Evolutionary conservation across 2,113 vertebrate genomes (phyloP), one percentile per base, ranked within the genome.

Genomic region (Emydura subglobosa): DNA sequence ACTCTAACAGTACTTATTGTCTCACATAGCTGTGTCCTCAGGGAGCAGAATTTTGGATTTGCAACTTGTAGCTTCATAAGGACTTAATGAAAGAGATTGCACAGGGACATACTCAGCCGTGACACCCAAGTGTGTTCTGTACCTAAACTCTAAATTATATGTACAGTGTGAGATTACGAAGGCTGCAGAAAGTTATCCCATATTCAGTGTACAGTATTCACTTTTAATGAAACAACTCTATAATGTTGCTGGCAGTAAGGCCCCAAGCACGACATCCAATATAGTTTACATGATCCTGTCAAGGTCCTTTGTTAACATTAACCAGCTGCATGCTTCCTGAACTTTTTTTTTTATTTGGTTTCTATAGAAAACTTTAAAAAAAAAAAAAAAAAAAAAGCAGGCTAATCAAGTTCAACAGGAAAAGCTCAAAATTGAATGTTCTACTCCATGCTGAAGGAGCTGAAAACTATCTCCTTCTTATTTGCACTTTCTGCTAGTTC

Each of bases 401-500:
- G 96, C 97, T 97, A 96, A 98, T 97, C 96, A 97, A 95, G 85
- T 97, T 96, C 94, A 98, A 97, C 87, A 95, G 95, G 91, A 98
- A 98, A 97, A 98, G 92, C 96, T 98, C 92, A 95, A 96, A 98
- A 97, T 84, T 97, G 97, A 98, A 98, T 98, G 98, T 97, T 98
- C 95, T 98, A 96, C 97, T 98, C 98, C 97, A 96, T 96, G 92
- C 96, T 95, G 98, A 98, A 98, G 98, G 98, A 97, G 97, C 97
- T 94, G 86, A 98, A 98, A 97, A 96, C 98, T 98, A 89, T 94
- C 97, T 98, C 98, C 98, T 98, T 98, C 98, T 98, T 98, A 97
- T 98, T 99, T 99, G 99, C 99, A 99, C 98, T 99, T 99, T 98
- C 98, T 98, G 98, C 97, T 98, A 98, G 98, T 98, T 98, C 96